Base-by-base conservation (phyloP, 2,113 vertebrate genomes). In the Microcebus griseorufus region DNA sequence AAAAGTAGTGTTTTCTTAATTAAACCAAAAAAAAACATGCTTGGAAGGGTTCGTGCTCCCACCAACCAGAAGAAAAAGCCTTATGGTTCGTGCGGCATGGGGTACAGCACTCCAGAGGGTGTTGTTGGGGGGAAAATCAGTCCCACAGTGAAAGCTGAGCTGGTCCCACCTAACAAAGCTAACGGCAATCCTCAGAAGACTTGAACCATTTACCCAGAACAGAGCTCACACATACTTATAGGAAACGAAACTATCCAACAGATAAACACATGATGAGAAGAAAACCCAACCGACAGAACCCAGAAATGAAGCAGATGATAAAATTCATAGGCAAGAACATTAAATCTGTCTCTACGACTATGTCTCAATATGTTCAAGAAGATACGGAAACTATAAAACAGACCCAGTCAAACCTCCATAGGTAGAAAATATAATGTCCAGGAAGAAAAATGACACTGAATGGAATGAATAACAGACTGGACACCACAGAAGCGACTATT, bases 1-100 rank as follows among this genome's bases (percentile, higher is more conserved):
- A 65, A 48, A 12, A 39, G 39, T 34, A n/a, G 51, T 45, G 42
- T 0, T 3, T 12, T 48, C 29, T 70, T 13, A 39, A n/a, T 27
- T 73, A 7, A 42, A 42, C 39, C 42, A 65, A 65, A 72, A 65
- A 72, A 13, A 29, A 39, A 9, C 23, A 32, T 39, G 32, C 37
- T 86, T 45, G 22, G 32, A 65, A 55, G 6, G 27, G 64, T 48
- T 60, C 42, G 39, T 39, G 55, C 39, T 55, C 64, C 55, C 87
- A 73, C 3, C 7, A 45, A 34, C 37, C 72, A 29, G 55, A 58
- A 86, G 64, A 55, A 48, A 27, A 37, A 29, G 17, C 9, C 60
- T 22, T 34, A 5, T 8, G 1, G 5, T 10, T 55, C 18, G 42
- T 64, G 9, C 13, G 72, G 14, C 32, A 5, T 2, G 4, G 13